A percentile compares a stretch with the other conserved stretches of the same genome.
phyloP scores from a whole-genome alignment of 1,140 invertebrate genomes.

The Drosophila insularis region DNA sequence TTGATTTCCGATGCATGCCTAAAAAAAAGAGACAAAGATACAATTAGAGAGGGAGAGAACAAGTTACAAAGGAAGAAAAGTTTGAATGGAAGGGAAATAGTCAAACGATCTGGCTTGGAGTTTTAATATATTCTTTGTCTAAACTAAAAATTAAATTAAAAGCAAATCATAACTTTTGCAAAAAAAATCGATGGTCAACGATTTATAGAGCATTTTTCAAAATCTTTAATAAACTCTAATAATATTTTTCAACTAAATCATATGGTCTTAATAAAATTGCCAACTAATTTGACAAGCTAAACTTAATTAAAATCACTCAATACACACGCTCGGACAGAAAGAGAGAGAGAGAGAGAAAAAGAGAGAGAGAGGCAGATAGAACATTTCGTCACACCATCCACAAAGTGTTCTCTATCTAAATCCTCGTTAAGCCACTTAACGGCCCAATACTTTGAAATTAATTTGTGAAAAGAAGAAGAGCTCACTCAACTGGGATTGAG shows the following conservation, averaged over 20 bases:
- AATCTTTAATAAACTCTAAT: neutral
- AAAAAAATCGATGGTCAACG: too few species aligned
- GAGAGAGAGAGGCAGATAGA: too few species aligned
- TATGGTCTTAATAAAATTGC: constrained; percentile 45
- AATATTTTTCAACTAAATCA: constrained; percentile 7
- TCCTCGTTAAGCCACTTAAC: constrained; percentile 66
- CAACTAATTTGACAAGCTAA: constrained; percentile 72
- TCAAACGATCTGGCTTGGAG: too few species aligned
- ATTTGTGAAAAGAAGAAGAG: constrained; percentile 37
- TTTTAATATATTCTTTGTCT: too few species aligned
- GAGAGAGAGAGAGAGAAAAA: too few species aligned
- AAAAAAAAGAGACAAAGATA: constrained; percentile 19
- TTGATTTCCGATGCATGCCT: constrained; percentile 99
- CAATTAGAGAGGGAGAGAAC: neutral
- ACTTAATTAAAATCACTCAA: constrained; percentile 69
- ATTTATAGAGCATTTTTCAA: too few species aligned
- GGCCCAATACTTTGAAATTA: constrained; percentile 62
- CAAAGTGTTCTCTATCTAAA: constrained; percentile 4
- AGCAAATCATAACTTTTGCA: too few species aligned
- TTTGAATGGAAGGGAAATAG: neutral
- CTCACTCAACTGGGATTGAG: constrained; percentile 6
- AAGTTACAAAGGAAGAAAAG: neutral
- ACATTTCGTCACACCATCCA: neutral
- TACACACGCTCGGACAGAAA: neutral
- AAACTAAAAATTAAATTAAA: too few species aligned